phyloP scores from a whole-genome alignment of 2,797 vertebrate species.

The Bucorvus abyssinicus region DNA sequence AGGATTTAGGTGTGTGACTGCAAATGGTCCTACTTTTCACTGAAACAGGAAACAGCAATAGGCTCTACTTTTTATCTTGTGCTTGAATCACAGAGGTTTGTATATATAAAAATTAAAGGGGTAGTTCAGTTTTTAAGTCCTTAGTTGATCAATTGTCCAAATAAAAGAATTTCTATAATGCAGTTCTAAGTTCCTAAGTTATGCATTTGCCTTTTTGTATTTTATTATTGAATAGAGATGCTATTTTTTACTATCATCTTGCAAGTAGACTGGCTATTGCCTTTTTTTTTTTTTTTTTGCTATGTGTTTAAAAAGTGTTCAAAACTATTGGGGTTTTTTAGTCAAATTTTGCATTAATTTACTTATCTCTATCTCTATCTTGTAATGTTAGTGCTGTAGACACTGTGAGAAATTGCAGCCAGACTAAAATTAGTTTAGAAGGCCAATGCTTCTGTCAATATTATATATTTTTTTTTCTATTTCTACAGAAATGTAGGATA shows the following conservation, averaged over 20 bases:
- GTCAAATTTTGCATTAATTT: background rate
- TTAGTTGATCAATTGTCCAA: background rate
- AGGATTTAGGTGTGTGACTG: background rate
- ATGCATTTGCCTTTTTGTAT: background rate
- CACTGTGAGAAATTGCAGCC: background rate
- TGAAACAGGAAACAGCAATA: background rate
- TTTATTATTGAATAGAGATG: background rate
- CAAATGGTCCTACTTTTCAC: background rate
- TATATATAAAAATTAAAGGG: background rate
- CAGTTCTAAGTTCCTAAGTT: background rate
- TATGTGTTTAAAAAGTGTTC: background rate
- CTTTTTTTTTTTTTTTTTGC: accelerated
- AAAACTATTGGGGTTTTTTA: background rate
- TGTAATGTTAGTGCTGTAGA: background rate
- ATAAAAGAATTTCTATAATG: background rate
- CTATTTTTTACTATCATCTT: background rate
- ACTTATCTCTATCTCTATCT: background rate
- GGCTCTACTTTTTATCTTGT: background rate
- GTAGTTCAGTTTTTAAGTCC: background rate
- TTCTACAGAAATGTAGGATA: background rate
- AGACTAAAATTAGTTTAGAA: background rate
- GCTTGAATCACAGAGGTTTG: background rate
- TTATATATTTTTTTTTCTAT: background rate
- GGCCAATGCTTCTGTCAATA: background rate
- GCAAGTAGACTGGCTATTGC: background rate